Evolutionary conservation across 2,113 vertebrate genomes (phyloP), one percentile per base, ranked within the genome.

Genomic region (Lepisosteus osseus): DNA sequence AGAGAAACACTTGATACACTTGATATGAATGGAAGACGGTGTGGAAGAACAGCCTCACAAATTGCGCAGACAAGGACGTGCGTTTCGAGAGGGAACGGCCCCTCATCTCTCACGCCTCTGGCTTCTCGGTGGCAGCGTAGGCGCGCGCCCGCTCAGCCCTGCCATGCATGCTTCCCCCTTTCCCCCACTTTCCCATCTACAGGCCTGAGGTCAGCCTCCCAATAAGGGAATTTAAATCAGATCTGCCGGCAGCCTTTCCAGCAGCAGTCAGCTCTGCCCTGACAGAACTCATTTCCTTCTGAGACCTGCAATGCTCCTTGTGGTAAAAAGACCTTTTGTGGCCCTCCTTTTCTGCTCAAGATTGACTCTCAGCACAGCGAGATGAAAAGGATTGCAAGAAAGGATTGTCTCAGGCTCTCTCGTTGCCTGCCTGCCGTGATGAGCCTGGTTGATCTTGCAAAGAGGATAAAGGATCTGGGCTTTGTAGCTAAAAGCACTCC

Each of bases 311-410:
- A 77, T 73, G 75, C 72, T 54, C 76, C 55, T 57, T 80, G 68
- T 71, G 81, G 56, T 69, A 74, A 5, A 59, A 80, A 69, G 73
- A 82, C 79, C 73, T 85, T 82, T 84, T 79, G 82, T 85, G 78
- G 78, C 86, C 74, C 73, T 70, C 14, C 76, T 83, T 76, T 76
- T 85, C 69, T 55, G 7, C 71, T 56, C 63, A 71, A 68, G 80
- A 83, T 72, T 66, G 54, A 79, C 82, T 81, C 77, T 70, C 80
- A 76, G 68, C 70, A 64, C 74, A 61, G 47, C 79, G 72, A 83
- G 81, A 86, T 81, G 80, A 85, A 84, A 29, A 80, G 77, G 59
- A 61, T 61, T 14, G 59, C 13, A 61, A 11, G 59, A 14, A 61
- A 61, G 4, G 59, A 61, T 61, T 61, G 59, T 29, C 59, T 61